Evolutionary conservation across 2,113 vertebrate species (phyloP).

Genomic region (Hydropotes inermis): DNA sequence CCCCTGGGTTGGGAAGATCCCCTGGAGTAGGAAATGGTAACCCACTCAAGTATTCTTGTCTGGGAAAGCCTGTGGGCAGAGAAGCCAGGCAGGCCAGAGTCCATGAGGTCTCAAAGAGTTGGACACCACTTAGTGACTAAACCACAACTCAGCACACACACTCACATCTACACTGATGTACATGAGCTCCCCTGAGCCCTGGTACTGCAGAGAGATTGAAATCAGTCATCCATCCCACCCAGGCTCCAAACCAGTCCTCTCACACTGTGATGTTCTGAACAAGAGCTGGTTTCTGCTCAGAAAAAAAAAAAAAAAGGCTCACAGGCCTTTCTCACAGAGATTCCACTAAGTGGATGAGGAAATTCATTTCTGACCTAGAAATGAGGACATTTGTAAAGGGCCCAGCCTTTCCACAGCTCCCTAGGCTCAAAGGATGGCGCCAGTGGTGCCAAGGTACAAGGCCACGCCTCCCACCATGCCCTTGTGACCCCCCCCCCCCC

Average conservation of each 20-base stretch:
- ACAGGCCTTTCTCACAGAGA: neutral
- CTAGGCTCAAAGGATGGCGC: neutral
- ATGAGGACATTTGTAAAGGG: neutral
- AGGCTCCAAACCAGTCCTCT: neutral
- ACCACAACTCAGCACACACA: neutral
- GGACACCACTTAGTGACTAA: neutral
- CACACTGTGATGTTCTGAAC: neutral
- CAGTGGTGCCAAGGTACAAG: neutral
- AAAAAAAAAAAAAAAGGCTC: neutral
- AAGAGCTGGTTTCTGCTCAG: neutral
- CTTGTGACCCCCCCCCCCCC: neutral
- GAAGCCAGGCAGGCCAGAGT: neutral
- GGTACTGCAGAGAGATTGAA: neutral
- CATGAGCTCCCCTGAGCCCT: neutral
- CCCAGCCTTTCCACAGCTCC: neutral
- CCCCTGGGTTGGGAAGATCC: neutral
- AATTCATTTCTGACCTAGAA: neutral
- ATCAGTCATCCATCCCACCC: neutral
- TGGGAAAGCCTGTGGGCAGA: neutral
- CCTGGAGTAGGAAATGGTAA: neutral
- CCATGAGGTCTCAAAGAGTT: neutral
- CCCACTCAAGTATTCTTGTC: neutral
- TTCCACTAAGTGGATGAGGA: neutral
- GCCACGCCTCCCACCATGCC: neutral
- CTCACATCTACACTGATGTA: neutral